A percentile compares a stretch with the other conserved stretches of the same genome.
These are phyloP conservation scores for Nipponacmea schrenckii DNA, from an alignment of 2,888 invertebrate species.

Conservation along the genomic window DNA sequence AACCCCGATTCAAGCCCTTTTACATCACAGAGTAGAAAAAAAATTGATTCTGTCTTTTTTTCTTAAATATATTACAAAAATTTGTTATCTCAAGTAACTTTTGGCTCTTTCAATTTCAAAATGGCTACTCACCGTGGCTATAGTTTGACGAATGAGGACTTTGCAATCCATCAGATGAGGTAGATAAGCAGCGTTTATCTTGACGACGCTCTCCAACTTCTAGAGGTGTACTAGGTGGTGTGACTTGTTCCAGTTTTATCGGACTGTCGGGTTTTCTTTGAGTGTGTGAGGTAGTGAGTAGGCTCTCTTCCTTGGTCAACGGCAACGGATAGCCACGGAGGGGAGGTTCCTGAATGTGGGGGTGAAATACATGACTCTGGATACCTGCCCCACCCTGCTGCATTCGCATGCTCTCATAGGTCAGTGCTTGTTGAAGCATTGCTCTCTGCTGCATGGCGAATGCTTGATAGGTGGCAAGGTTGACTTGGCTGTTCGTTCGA, in stretches of 20 bases:
- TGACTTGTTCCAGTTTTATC: constrained; percentile 56
- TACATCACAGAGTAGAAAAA: no score
- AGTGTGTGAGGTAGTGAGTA: constrained; percentile 21
- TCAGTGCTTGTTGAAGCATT: constrained; percentile 55
- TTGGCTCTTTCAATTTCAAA: no score
- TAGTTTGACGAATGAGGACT: constrained; percentile 19
- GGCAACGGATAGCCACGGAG: constrained; percentile 18
- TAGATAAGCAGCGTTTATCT: constrained; percentile 11
- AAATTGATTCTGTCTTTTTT: no score
- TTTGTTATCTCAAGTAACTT: no score
- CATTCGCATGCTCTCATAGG: constrained; percentile 53
- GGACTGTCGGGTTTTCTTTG: constrained; percentile 33
- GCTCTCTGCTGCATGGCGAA: constrained; percentile 58
- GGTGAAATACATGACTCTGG: constrained; percentile 17
- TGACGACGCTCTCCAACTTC: constrained; percentile 30
- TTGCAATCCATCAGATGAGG: constrained; percentile 21
- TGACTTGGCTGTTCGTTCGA: constrained; percentile 43
- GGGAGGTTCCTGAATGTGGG: constrained; percentile 9
- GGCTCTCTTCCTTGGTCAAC: constrained; percentile 21
- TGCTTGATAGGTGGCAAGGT: constrained; percentile 57
- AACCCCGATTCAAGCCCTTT: no score
- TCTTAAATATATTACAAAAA: no score
- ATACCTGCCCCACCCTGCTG: constrained; percentile 19
- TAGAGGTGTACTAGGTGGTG: constrained; percentile 45
- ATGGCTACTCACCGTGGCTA: neutral